Base-by-base conservation (phyloP, 2,888 invertebrate genomes). In the Eumerus sabulonum region DNA sequence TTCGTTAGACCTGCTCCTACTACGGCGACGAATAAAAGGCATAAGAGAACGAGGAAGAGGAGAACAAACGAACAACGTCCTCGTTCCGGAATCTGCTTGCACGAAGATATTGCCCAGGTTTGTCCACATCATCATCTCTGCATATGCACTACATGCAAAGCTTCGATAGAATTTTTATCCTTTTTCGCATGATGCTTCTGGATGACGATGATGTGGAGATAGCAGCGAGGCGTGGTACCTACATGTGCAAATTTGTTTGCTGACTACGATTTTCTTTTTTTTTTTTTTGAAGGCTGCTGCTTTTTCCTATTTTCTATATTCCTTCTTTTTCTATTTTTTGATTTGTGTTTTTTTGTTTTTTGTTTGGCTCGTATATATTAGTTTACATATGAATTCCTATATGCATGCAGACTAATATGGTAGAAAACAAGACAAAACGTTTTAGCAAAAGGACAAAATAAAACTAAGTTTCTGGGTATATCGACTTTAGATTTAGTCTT, bases 1-100 rank as follows among this genome's bases (percentile, higher is more conserved):
- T 87, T 88, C 88, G 88, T 88, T 88, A 87, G 82, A 82, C 82
- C 76, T 73, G 82, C 68, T 72, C 70, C 68, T 56, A 63, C 66
- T 47, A 67, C 62, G 40, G 19, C 47, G 12, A 48, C 36, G 57
- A 56, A 40, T n/a, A 40, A 27, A 27, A 27, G 47, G 42, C 53
- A 38, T 9, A 35, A 16, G 53, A 17, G 27, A 54, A 35, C 18
- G 36, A 35, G 36, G 27, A 35, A 13, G 27, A 57, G 36, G 35
- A 45, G 11, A 13, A 44, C 35, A 14, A 51, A 68, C 79, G 68
- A 79, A 79, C 79, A 68, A 74, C 68, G 48, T 35, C 36, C 40
- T 51, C 50, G 56, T 54, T 60, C 53, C 47, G 66, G 64, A 38
- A 64, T 54, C 64, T 51, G 71, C 72, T 66, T 77, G 67, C 67